A percentile compares a stretch with the other conserved stretches of the same genome.
Conservation (phyloP, 2,113 vertebrate genomes). For the Edolisoma coerulescens region DNA sequence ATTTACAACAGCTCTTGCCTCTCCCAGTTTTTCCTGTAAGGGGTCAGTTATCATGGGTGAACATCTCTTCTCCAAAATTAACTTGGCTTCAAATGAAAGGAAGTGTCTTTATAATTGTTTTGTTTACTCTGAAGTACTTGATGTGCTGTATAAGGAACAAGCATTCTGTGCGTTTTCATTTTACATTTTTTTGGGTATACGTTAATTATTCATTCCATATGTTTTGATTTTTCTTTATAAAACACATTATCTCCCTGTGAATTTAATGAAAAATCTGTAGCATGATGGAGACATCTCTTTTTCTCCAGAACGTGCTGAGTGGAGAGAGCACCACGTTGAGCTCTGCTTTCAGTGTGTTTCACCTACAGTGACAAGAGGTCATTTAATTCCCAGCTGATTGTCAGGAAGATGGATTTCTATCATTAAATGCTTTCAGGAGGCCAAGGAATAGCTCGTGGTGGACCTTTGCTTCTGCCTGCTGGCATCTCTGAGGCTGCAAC, state of each 20-base stretch:
- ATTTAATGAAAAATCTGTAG: not conserved
- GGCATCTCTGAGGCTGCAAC: not conserved
- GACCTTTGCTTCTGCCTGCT: not conserved
- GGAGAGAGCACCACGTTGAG: not conserved
- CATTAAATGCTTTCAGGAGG: not conserved
- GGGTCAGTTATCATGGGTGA: conserved; percentile 25
- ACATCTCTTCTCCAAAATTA: conserved; percentile 48
- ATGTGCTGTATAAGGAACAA: conserved; percentile 9
- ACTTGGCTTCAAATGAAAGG: conserved; percentile 46
- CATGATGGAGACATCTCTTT: not conserved
- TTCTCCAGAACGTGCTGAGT: not conserved
- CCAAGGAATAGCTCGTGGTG: not conserved
- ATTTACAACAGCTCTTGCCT: not conserved
- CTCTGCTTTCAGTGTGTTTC: not conserved
- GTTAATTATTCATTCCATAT: not conserved
- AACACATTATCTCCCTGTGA: not conserved
- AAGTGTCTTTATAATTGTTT: conserved; percentile 23
- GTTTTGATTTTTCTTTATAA: not conserved
- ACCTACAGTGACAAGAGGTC: not conserved
- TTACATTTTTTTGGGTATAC: not conserved
- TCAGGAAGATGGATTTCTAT: not conserved
- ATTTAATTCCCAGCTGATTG: not conserved
- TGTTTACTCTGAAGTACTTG: conserved; percentile 28
- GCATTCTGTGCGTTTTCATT: not conserved
- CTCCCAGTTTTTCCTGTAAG: conserved; percentile 6